Evolutionary conservation across 2,113 vertebrate genomes (phyloP).

Genomic region (Tachycineta bicolor): DNA sequence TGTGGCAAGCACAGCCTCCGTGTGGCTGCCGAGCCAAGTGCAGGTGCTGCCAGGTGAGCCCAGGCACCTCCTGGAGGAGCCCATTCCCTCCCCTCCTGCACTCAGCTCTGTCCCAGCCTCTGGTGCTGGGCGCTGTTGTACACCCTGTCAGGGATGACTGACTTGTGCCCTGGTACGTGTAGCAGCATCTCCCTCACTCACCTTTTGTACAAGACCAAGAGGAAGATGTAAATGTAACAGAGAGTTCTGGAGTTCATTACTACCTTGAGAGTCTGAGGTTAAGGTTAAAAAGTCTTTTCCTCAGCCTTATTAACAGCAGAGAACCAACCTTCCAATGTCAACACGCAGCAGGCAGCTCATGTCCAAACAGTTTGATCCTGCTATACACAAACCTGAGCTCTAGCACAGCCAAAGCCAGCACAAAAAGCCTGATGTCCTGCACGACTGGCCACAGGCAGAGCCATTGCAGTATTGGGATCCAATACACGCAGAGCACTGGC

Average conservation of each 20-base stretch:
- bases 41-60: rapidly evolving
- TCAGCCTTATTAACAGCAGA: background rate
- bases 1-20: background rate
- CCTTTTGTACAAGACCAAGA: background rate
- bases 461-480: rapidly evolving
- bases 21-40: rapidly evolving
- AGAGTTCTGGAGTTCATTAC: background rate
- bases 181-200: background rate
- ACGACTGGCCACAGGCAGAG: background rate
- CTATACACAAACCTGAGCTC: background rate
- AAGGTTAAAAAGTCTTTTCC: background rate
- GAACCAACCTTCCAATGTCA: rapidly evolving
- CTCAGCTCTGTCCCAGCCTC: background rate
- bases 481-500: rapidly evolving
- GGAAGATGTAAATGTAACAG: background rate
- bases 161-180: rapidly evolving
- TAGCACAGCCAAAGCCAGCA: background rate
- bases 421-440: background rate
- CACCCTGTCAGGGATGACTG: rapidly evolving
- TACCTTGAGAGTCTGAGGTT: background rate
- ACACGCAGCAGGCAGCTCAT: no score
- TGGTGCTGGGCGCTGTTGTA: rapidly evolving
- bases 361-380: background rate
- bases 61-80: background rate
- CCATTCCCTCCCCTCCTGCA: background rate